phyloP scores from a whole-genome alignment of 2,797 vertebrate species.

The Mus minutoides region DNA sequence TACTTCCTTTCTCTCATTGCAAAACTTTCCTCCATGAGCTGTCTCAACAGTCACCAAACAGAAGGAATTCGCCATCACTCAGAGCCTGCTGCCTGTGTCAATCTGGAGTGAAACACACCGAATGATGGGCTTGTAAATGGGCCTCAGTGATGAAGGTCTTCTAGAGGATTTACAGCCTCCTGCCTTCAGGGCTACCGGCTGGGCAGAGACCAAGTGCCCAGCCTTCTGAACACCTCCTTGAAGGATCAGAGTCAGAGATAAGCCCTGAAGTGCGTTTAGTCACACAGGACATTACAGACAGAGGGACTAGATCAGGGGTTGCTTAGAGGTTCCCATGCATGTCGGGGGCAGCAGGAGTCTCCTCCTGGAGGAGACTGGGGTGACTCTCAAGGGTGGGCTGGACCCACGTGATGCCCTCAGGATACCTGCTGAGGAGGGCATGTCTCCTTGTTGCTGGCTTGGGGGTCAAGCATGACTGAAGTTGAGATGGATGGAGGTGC shows the following conservation, averaged over 20 bases:
- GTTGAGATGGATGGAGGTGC: background rate
- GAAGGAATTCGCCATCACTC: constrained; percentile 13
- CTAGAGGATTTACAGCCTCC: background rate
- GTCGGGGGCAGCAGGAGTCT: background rate
- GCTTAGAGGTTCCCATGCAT: background rate
- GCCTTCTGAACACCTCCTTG: background rate
- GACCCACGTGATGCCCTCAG: background rate
- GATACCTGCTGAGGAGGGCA: too few relatives aligned
- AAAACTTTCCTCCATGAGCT: background rate
- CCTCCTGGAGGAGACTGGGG: background rate
- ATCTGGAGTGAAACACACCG: background rate
- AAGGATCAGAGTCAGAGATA: background rate
- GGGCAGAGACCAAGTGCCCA: background rate
- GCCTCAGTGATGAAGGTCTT: background rate
- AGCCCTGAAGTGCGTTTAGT: background rate
- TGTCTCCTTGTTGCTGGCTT: background rate
- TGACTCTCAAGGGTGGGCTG: background rate
- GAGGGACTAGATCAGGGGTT: background rate
- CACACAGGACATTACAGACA: accelerated
- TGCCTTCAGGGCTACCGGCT: constrained; percentile 23
- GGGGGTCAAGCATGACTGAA: background rate
- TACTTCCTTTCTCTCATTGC: background rate
- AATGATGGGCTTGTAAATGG: background rate
- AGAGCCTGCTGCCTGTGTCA: background rate
- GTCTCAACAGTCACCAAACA: background rate